Evolutionary conservation across 2,113 vertebrate species (phyloP).

Genomic region (Ictidomys tridecemlineatus): DNA sequence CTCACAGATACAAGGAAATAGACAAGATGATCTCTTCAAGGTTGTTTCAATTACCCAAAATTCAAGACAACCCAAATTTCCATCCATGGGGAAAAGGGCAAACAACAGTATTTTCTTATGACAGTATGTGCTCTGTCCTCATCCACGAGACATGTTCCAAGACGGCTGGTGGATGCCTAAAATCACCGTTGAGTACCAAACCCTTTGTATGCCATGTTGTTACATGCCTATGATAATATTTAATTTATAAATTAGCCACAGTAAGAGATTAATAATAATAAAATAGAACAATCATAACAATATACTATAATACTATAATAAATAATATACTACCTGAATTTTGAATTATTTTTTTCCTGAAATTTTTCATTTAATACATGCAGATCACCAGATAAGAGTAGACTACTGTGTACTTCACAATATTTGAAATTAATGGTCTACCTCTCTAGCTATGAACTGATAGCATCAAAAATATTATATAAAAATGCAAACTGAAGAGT

Average conservation of each 20-base stretch:
- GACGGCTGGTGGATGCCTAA: not conserved
- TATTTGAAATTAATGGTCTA: not conserved
- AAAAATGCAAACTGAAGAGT: not conserved
- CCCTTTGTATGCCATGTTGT: not conserved
- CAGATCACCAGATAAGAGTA: not conserved
- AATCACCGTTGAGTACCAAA: not conserved
- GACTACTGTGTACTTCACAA: not conserved
- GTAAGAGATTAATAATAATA: not conserved
- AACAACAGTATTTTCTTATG: not conserved
- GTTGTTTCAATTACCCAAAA: not conserved
- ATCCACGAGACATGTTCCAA: not conserved
- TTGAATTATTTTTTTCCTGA: not conserved
- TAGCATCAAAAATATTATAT: not conserved
- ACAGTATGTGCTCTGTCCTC: fast-evolving
- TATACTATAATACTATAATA: not conserved
- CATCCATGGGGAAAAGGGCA: not conserved
- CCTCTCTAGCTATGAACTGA: not conserved
- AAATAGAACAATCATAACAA: no score
- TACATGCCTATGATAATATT: not conserved
- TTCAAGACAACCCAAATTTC: not conserved
- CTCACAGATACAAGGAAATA: not conserved
- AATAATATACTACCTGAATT: not conserved
- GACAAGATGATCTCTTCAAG: not conserved
- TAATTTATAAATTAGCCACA: not conserved
- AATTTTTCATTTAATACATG: not conserved